Evolutionary conservation across 2,797 vertebrate species (phyloP), one percentile per base, ranked within the genome.

Genomic region (Gymnocypris eckloni): DNA sequence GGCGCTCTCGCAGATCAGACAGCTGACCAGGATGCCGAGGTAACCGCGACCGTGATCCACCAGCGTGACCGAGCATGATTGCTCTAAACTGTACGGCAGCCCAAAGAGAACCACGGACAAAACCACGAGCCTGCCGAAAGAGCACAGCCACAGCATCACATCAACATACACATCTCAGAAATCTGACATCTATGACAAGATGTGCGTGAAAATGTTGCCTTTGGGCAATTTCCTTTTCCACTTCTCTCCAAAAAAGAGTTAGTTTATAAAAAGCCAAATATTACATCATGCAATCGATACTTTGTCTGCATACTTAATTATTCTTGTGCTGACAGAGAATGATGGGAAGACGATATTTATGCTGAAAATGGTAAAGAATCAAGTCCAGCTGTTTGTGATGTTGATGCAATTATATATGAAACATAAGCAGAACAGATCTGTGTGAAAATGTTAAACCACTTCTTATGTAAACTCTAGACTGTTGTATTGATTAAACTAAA

Each of bases 21-120:
- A 99, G 91, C 98, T 99, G 93, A 99, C 96, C 92, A 99, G 94
- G 91, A 99, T 99, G 66, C 98, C 98, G 93, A 99, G 94, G 94
- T 99, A 99, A 79, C 98, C 98, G 41, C 98, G 95, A 86, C 98
- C 98, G 92, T 99, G 98, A 93, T 99, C 98, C 94, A 99, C 98
- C 93, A 99, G 94, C 22, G 98, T 99, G 45, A 98, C 92, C 0
- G 98, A 99, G 89, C 98, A 99, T 84, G 97, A 96, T 93, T 98
- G 97, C 78, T 96, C 95, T 1, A 97, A 97, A 85, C 95, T 97
- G 85, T 98, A 99, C 25, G 95, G 97, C 91, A 99, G 94, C 89
- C 98, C 98, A 0, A 99, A 99, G 91, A 99, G 96, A 93, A 99
- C 98, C 96, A 99, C 97, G 0, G 97, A 98, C 91, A 99, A 95